Conservation (phyloP, 2,797 vertebrate genomes). For the Aphelocoma californica region DNA sequence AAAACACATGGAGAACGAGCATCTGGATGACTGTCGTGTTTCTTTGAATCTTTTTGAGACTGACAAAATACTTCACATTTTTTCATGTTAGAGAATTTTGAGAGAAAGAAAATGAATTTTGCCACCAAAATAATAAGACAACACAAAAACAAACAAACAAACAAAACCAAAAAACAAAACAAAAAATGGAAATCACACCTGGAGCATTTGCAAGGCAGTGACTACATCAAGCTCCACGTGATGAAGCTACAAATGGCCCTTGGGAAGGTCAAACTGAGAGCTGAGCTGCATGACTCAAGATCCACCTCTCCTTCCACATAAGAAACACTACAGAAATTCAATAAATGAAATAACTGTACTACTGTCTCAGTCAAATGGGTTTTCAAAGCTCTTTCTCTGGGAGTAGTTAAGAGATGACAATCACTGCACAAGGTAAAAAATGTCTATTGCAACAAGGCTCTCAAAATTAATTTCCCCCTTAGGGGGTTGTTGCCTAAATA, state of each 20-base stretch:
- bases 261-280: background rate
- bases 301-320: background rate
- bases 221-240: background rate
- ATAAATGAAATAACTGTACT: background rate
- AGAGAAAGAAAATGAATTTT: background rate
- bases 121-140: background rate
- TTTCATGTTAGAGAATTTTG: background rate
- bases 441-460: background rate
- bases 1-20: conserved; percentile 1
- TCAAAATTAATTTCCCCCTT: background rate
- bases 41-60: background rate
- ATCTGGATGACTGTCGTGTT: background rate
- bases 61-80: background rate
- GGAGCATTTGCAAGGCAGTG: background rate
- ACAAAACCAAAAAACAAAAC: background rate
- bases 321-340: background rate
- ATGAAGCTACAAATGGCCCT: background rate
- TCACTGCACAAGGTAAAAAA: background rate
- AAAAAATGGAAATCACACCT: background rate
- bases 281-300: background rate
- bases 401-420: background rate
- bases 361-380: background rate
- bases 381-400: background rate
- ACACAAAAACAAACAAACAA: background rate
- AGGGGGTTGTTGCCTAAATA: background rate